A percentile compares a stretch with the other conserved stretches of the same genome.
Conservation (phyloP, 2,888 invertebrate genomes). For the Blastobasis adustella region DNA sequence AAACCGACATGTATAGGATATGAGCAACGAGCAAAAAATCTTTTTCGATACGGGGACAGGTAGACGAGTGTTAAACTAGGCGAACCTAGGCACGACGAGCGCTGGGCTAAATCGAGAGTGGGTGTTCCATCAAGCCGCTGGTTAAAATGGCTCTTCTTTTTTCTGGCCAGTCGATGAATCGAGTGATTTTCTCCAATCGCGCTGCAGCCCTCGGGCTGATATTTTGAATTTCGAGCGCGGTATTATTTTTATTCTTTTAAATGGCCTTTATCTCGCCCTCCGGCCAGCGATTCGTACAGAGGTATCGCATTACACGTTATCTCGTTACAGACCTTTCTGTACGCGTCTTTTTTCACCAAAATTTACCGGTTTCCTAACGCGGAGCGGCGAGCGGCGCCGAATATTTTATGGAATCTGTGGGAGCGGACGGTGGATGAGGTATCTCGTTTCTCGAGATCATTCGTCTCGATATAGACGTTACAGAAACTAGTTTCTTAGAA, state of each 20-base stretch:
- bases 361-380: slow-evolving; percentile 45
- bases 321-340: slow-evolving; percentile 57
- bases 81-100: background rate
- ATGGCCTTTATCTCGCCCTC: slow-evolving; percentile 60
- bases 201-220: slow-evolving; percentile 36
- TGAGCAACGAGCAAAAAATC: slow-evolving; percentile 46
- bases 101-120: background rate
- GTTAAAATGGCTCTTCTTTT: background rate
- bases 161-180: background rate
- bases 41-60: slow-evolving; percentile 24
- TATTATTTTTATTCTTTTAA: slow-evolving; percentile 47
- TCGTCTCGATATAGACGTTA: slow-evolving; percentile 58
- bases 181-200: slow-evolving; percentile 28
- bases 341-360: slow-evolving; percentile 37
- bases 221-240: slow-evolving; percentile 61
- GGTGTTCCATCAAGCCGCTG: background rate
- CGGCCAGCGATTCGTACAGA: slow-evolving; percentile 59
- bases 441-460: slow-evolving; percentile 62
- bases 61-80: slow-evolving; percentile 3
- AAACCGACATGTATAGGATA: slow-evolving; percentile 59
- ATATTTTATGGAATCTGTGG: slow-evolving; percentile 60
- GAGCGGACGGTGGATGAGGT: slow-evolving; percentile 43
- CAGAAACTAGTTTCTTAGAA: slow-evolving; percentile 56
- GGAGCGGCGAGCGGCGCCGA: slow-evolving; percentile 37
- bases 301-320: slow-evolving; percentile 67